Conservation (phyloP, 1,140 invertebrate genomes). For the Drosophila pseudoobscura region DNA sequence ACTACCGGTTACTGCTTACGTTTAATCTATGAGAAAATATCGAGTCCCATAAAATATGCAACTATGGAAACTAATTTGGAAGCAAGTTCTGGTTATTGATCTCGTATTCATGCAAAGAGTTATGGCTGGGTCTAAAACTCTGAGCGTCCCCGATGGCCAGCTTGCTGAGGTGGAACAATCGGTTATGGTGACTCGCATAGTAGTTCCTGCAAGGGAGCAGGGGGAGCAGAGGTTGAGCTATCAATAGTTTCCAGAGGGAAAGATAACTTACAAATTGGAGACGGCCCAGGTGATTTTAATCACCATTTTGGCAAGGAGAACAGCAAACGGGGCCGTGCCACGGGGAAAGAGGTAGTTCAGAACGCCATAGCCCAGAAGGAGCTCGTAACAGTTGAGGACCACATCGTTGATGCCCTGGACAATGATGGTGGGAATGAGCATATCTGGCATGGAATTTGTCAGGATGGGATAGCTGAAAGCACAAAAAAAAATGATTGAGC, state of each 20-base stretch:
- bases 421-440: constrained; percentile 68
- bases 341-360: constrained; percentile 53
- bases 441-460: constrained; percentile 57
- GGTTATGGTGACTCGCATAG: constrained; percentile 61
- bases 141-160: not conserved
- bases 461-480: constrained; percentile 66
- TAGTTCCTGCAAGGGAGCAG: constrained; percentile 43
- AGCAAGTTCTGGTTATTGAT: constrained; percentile 31
- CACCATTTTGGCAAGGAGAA: constrained; percentile 56
- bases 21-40: no score
- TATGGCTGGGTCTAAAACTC: constrained; percentile 10
- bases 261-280: constrained; percentile 43
- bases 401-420: constrained; percentile 65
- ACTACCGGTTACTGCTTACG: no score
- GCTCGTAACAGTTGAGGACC: constrained; percentile 56
- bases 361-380: constrained; percentile 55
- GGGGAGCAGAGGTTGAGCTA: no score
- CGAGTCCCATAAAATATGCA: no score
- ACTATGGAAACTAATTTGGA: no score
- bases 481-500: no score
- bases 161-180: constrained; percentile 17
- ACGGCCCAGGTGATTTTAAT: constrained; percentile 52
- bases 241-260: not conserved
- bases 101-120: constrained; percentile 50
- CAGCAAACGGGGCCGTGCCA: constrained; percentile 49